Evolutionary conservation across 2,888 invertebrate genomes (phyloP), one percentile per base, ranked within the genome.

Genomic region (Cantharis rufa): DNA sequence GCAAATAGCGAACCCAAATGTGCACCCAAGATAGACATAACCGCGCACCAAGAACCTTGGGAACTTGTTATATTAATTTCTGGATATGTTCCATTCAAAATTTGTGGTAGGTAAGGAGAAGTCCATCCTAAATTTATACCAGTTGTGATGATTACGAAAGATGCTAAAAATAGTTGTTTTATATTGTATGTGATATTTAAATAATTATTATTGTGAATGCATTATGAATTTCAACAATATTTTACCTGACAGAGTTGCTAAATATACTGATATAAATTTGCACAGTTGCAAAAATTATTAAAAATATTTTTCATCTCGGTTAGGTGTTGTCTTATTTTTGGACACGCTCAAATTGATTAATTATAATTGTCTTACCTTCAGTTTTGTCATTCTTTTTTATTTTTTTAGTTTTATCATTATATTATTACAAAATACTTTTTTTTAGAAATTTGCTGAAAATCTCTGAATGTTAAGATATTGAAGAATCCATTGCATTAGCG

Each of bases 1-100:
- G 92, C 90, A 16, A 92, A 87, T 10, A 92, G 86, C 13, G 92
- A 92, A 69, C 92, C 92, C 62, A 92, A 87, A 4, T 92, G 91
- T 0, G 92, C 91, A 81, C 92, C 93, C 69, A 93, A 86, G 78
- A 92, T 90, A 86, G 92, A 92, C 83, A 93, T 90, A 62, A 92
- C 92, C 1, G 91, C 91, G 85, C 92, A 91, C 92, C 92, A 91
- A 83, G 91, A 91, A 80, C 90, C 90, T 82, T 91, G 88, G 79
- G 89, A 90, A 21, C 84, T 79, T 11, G 90, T 87, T 62, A 90
- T 90, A 64, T 89, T 89, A 83, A 91, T 91, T n/a, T 87, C 84
- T 74, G 91, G 90, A 28, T 89, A 85, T 18, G 84, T 74, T 64
- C 89, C 88, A 27, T 77, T 77, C 76, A 87, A 85, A 11, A 92